Conservation (phyloP, 2,888 invertebrate species). For the Chorisops tibialis region DNA sequence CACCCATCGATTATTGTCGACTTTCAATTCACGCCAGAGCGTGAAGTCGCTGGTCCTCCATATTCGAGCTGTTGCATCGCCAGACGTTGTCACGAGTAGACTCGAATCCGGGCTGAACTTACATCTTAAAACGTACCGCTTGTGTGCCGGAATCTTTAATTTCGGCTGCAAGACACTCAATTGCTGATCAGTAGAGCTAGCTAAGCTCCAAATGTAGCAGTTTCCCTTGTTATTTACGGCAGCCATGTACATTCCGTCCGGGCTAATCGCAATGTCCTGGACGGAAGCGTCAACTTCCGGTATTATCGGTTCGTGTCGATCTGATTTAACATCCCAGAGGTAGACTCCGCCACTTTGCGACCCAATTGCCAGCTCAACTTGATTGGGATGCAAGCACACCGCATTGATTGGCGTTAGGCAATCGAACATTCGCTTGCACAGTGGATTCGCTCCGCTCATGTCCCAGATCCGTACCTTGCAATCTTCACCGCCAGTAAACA, state of each 20-base stretch:
- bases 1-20: constrained; percentile 87
- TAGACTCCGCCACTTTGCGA: constrained; percentile 94
- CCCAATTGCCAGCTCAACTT: constrained; percentile 91
- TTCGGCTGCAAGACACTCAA: constrained; percentile 71
- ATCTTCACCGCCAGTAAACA: constrained; percentile 97
- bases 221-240: constrained; percentile 93
- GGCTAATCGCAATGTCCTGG: constrained; percentile 85
- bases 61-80: constrained; percentile 86
- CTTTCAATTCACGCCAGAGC: constrained; percentile 68
- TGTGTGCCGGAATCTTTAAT: constrained; percentile 76
- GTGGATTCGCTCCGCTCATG: constrained; percentile 73
- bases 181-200: constrained; percentile 59
- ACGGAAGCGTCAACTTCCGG: constrained; percentile 92
- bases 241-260: constrained; percentile 83
- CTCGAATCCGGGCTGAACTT: constrained; percentile 94
- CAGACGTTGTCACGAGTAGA: constrained; percentile 91
- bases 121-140: constrained; percentile 85
- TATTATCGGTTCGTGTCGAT: constrained; percentile 80
- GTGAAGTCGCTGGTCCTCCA: constrained; percentile 84
- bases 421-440: constrained; percentile 88
- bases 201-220: constrained; percentile 85
- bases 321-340: constrained; percentile 90
- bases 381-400: constrained; percentile 93
- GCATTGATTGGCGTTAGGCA: constrained; percentile 89
- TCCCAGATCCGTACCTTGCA: constrained; percentile 94